Percentiles rank a stretch among this genome's conserved stretches.
Conservation (phyloP, 2,797 vertebrate species). For the Leptodactylus fallax region DNA sequence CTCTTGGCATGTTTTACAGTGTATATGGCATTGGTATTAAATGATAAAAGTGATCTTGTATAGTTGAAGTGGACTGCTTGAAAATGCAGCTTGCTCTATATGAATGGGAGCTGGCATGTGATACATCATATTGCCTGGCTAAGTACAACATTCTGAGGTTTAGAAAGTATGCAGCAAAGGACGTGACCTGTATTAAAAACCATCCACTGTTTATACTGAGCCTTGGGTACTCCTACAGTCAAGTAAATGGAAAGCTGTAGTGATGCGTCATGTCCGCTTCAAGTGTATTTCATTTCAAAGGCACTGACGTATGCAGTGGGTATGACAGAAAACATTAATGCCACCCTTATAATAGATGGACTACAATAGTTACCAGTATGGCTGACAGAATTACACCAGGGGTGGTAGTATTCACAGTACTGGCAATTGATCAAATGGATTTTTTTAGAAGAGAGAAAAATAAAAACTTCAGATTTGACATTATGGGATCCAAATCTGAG, state of each 20-base stretch:
- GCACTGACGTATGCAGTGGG: background rate
- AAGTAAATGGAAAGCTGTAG: slow-evolving; percentile 14
- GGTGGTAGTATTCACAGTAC: background rate
- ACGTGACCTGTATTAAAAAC: slow-evolving; percentile 24
- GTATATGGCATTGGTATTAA: too few species aligned
- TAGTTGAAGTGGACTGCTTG: too few species aligned
- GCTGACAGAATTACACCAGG: background rate
- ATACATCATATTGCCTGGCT: background rate
- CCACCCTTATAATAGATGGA: background rate
- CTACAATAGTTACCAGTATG: background rate
- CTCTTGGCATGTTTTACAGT: too few species aligned
- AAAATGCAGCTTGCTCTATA: background rate
- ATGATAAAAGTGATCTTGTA: too few species aligned
- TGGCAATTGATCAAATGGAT: too few species aligned
- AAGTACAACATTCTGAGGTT: slow-evolving; percentile 28
- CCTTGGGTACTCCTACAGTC: background rate
- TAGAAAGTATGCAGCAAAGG: slow-evolving; percentile 30
- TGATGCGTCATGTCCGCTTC: slow-evolving; percentile 3
- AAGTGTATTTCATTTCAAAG: background rate
- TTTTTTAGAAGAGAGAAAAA: too few species aligned
- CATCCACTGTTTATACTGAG: slow-evolving; percentile 9
- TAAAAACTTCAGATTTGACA: too few species aligned
- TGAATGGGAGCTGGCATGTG: background rate
- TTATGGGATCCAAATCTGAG: too few species aligned
- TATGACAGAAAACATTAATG: background rate